A percentile compares a stretch with the other conserved stretches of the same genome.
These are phyloP conservation scores for Cliona cf. orientalis DNA, from an alignment of 37 sponge, comb jelly and placozoan species.

Conservation along the genomic window DNA sequence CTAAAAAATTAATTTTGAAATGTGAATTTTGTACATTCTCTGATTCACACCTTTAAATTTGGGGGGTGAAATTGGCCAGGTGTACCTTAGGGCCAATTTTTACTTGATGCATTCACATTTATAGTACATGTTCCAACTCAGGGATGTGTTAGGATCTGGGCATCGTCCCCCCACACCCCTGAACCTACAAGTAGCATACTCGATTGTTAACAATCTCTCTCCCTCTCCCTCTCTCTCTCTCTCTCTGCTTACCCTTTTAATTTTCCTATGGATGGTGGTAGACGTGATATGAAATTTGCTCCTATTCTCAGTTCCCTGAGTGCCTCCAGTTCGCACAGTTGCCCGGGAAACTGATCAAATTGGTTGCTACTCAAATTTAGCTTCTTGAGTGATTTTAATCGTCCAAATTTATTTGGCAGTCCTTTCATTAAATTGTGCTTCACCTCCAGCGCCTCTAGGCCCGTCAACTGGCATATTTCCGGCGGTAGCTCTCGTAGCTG, in stretches of 20 bases:
- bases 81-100: too few species aligned
- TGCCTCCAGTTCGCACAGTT: slow-evolving; percentile 24
- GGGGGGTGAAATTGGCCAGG: too few species aligned
- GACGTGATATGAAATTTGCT: slow-evolving; percentile 29
- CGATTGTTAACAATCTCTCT: too few species aligned
- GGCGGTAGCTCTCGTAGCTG: slow-evolving; percentile 32
- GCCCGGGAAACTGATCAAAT: slow-evolving; percentile 66
- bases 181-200: too few species aligned
- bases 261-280: slow-evolving; percentile 55
- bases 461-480: slow-evolving; percentile 20
- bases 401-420: slow-evolving; percentile 57
- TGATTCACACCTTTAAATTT: too few species aligned
- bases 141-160: too few species aligned
- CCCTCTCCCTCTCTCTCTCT: too few species aligned
- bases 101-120: too few species aligned
- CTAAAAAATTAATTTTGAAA: too few species aligned
- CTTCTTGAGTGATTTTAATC: slow-evolving; percentile 22
- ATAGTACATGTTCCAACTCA: too few species aligned
- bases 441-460: slow-evolving; percentile 17
- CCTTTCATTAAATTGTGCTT: slow-evolving; percentile 53
- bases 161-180: too few species aligned
- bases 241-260: slow-evolving; percentile 71
- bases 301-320: slow-evolving; percentile 65
- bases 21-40: too few species aligned
- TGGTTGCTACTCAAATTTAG: slow-evolving; percentile 80